These are phyloP conservation scores for Amphiprion clarkii DNA, from an alignment of 2,797 vertebrate genomes.

Conservation along the genomic window DNA sequence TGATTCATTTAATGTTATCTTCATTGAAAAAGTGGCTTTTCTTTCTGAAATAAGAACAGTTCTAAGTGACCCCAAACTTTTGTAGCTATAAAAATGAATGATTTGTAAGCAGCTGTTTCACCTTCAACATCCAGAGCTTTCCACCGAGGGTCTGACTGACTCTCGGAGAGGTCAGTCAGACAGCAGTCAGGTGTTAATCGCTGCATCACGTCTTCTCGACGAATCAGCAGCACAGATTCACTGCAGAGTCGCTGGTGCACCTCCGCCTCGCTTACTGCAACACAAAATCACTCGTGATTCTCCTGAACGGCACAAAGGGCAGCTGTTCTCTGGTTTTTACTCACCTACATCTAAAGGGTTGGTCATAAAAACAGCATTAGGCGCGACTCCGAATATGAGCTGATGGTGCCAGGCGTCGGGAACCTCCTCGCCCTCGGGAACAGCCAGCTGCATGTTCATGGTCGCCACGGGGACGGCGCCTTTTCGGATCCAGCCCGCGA, in stretches of 20 bases:
- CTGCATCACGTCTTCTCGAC: constrained; percentile 83
- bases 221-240: constrained; percentile 83
- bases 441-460: constrained; percentile 87
- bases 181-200: constrained; percentile 58
- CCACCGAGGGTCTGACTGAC: constrained; percentile 73
- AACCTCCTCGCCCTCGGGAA: constrained; percentile 82
- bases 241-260: constrained; percentile 83
- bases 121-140: constrained; percentile 78
- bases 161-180: constrained; percentile 62
- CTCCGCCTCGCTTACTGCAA: constrained; percentile 72
- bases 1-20: too few species aligned
- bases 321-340: constrained; percentile 21
- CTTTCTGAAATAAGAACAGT: too few species aligned
- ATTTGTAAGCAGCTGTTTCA: constrained; percentile 27
- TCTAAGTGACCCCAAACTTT: too few species aligned
- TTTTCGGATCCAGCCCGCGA: constrained; percentile 80
- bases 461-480: constrained; percentile 85
- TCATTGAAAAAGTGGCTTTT: too few species aligned
- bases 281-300: not conserved
- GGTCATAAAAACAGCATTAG: constrained; percentile 82
- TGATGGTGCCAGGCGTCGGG: constrained; percentile 90
- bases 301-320: not conserved
- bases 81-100: too few species aligned
- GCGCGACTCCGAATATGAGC: constrained; percentile 83
- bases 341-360: constrained; percentile 86